Evolutionary conservation across 2,113 vertebrate species (phyloP).

Genomic region (Elaphurus davidianus): DNA sequence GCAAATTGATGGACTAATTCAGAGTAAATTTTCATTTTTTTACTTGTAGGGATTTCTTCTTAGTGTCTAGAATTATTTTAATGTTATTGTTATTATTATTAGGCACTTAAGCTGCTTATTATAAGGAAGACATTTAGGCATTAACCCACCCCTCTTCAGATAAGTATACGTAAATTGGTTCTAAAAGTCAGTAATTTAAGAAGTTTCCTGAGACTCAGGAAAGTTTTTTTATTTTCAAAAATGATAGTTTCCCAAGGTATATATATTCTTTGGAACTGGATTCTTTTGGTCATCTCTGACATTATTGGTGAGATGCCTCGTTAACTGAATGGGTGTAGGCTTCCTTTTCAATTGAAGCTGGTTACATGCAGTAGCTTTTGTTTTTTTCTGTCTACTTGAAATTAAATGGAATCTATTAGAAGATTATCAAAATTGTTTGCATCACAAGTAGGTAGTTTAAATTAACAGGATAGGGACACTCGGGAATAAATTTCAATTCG

Average conservation of each 20-base stretch:
- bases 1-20: slow-evolving; percentile 6
- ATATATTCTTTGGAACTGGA: slow-evolving; percentile 17
- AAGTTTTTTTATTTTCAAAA: background rate
- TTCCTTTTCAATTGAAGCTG: slow-evolving; percentile 46
- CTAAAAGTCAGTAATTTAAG: slow-evolving; percentile 37
- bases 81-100: slow-evolving; percentile 24
- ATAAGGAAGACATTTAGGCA: slow-evolving; percentile 22
- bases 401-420: slow-evolving; percentile 51
- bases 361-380: slow-evolving; percentile 28
- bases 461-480: slow-evolving; percentile 57
- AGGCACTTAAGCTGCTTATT: slow-evolving; percentile 21
- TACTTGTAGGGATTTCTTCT: slow-evolving; percentile 6
- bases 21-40: slow-evolving; percentile 33
- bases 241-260: slow-evolving; percentile 5
- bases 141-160: slow-evolving; percentile 9
- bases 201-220: background rate
- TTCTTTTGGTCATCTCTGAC: slow-evolving; percentile 18
- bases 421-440: slow-evolving; percentile 64
- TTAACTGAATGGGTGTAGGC: slow-evolving; percentile 20
- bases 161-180: slow-evolving; percentile 45
- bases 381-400: slow-evolving; percentile 41
- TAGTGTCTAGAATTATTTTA: slow-evolving; percentile 9
- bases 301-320: background rate
- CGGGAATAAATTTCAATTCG: slow-evolving; percentile 76
- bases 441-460: slow-evolving; percentile 65